Base-by-base conservation (phyloP, 2,888 invertebrate genomes). In the Brachylomia viminalis region DNA sequence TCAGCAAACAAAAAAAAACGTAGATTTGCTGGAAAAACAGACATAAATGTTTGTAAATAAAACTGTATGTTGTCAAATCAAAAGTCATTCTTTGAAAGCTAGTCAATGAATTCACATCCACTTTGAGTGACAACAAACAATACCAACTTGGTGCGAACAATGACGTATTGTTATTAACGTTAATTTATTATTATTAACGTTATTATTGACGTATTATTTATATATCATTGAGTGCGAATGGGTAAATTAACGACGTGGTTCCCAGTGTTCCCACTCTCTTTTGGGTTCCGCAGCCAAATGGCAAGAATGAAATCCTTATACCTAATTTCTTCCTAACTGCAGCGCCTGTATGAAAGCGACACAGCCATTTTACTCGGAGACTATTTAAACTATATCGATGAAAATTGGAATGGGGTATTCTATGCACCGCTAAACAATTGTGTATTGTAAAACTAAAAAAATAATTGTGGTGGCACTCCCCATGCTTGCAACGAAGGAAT, bases 1-100 rank as follows among this genome's bases (percentile, higher is more conserved):
- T 47, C 15, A 78, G 17, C 8, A 49, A 58, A 58, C 27, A 13
- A 52, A 61, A 23, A 20, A 38, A 13, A 27, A 17, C 23, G 42
- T 8, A 8, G 30, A 6, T 11, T 49, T 2, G 1, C 30, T 49
- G 49, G 49, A 17, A 69, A 76, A 52, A 11, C 67, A 58, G 13
- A 61, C 45, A 10, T 4, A 7, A 27, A 33, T 79, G 70, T 77
- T 77, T 79, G 79, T n/a, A 38, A 77, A 77, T 70, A 79, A 17
- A 23, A 27, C 17, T 11, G 69, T 77, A 23, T 76, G 70, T 79
- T 77, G 27, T 47, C 80, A 52, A 27, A 69, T 27, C 52, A 23
- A 4, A 27, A 20, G 2, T 2, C 71, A 77, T 77, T 77, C 76
- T 79, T 59, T 79, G 33, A 23, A 59, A 17, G 45, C 23, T 33